A percentile compares a stretch with the other conserved stretches of the same genome.
Evolutionary conservation across 2,797 vertebrate species (phyloP).

Genomic region (Myripristis murdjan): DNA sequence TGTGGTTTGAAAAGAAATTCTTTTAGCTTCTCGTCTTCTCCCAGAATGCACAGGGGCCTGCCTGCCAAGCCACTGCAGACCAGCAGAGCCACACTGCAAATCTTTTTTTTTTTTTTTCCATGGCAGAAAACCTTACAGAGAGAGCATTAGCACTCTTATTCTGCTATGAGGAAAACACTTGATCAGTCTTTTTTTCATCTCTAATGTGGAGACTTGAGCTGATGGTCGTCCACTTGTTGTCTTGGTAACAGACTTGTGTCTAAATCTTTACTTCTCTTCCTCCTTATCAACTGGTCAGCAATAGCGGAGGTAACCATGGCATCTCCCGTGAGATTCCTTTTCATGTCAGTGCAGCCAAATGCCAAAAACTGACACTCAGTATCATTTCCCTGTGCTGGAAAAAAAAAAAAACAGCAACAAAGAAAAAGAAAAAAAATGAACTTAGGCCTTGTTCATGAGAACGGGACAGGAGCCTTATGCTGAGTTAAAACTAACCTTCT

Average conservation of each 20-base stretch:
- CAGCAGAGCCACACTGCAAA: constrained; percentile 60
- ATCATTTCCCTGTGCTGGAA: neutral
- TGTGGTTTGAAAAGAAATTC: constrained; percentile 70
- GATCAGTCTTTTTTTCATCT: constrained; percentile 19
- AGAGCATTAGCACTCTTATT: neutral
- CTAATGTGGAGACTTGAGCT: constrained; percentile 23
- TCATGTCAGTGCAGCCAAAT: too few species aligned
- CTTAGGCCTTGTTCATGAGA: constrained; percentile 44
- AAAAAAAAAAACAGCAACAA: constrained; percentile 8
- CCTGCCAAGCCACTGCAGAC: constrained; percentile 70
- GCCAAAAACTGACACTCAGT: constrained; percentile 4
- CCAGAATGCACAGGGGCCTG: constrained; percentile 60
- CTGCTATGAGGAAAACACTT: neutral
- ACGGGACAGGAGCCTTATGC: constrained; percentile 57
- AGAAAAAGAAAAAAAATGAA: constrained; percentile 5
- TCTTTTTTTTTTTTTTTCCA: constrained; percentile 58
- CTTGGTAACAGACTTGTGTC: constrained; percentile 6
- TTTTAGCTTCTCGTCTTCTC: constrained; percentile 68
- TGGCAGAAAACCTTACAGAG: constrained; percentile 33
- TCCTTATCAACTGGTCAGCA: neutral
- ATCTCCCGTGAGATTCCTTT: neutral
- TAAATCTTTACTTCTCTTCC: neutral
- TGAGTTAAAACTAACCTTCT: constrained; percentile 77
- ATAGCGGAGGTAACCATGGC: neutral
- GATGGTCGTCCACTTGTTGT: neutral